Percentiles rank a stretch among this genome's conserved stretches.
phyloP scores from a whole-genome alignment of 2,888 invertebrate genomes.

The Girardia tigrina region DNA sequence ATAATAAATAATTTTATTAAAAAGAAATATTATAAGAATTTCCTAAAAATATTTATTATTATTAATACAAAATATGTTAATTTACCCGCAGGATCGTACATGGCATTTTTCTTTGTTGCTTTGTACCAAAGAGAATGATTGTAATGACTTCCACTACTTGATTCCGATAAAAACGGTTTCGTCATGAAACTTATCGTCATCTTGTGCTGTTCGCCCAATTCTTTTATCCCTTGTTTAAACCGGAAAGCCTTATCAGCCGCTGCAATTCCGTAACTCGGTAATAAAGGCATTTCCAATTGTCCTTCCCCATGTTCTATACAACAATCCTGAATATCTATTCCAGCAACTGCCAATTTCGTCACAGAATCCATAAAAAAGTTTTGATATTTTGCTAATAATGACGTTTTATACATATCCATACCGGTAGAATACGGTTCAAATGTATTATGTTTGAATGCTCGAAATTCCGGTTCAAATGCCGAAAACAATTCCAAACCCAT shows the following conservation, averaged over 20 bases:
- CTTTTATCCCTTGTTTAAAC: slow-evolving; percentile 28
- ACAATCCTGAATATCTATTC: slow-evolving; percentile 30
- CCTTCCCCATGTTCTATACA: slow-evolving; percentile 31
- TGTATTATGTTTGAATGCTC: not conserved
- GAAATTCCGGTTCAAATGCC: slow-evolving; percentile 31
- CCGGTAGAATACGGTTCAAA: not conserved
- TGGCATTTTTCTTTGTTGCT: slow-evolving; percentile 25
- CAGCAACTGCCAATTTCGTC: not conserved
- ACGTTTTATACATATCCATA: slow-evolving; percentile 23
- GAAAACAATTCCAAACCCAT: slow-evolving; percentile 14
- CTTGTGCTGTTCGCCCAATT: slow-evolving; percentile 28
- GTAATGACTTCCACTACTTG: slow-evolving; percentile 37
- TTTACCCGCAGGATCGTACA: slow-evolving; percentile 34
- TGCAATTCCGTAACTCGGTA: slow-evolving; percentile 30
- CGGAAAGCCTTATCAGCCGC: slow-evolving; percentile 31
- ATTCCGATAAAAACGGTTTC: not conserved
- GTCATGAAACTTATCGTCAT: slow-evolving; percentile 33
- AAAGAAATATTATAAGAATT: no score
- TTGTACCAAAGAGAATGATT: slow-evolving; percentile 38
- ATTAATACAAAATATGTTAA: no score
- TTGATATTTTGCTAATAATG: slow-evolving; percentile 25
- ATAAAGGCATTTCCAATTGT: slow-evolving; percentile 33
- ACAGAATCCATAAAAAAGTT: slow-evolving; percentile 29
- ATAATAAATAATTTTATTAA: no score
- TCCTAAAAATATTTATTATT: no score